Conservation (phyloP, 2,797 vertebrate genomes). For the Xiphorhynchus erythropygius region DNA sequence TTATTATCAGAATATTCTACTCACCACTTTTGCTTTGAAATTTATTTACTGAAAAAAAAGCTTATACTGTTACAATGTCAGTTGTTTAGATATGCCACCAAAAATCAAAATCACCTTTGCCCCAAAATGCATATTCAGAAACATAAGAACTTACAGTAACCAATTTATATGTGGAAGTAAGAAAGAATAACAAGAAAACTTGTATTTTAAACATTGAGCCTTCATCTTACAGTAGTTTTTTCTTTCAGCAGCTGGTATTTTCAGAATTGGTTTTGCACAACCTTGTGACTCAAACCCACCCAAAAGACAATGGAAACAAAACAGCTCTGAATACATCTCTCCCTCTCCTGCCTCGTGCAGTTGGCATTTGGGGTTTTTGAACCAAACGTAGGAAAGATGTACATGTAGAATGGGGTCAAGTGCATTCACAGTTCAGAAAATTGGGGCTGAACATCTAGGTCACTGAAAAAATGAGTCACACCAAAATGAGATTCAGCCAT, state of each 20-base stretch:
- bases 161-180: neutral
- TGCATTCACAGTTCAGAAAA: neutral
- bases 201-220: neutral
- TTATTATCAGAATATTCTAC: neutral
- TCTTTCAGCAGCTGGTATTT: neutral
- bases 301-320: neutral
- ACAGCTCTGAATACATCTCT: neutral
- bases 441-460: neutral
- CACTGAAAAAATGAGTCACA: neutral
- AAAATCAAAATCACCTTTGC: neutral
- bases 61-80: neutral
- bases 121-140: neutral
- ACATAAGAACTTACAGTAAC: neutral
- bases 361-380: neutral
- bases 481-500: neutral
- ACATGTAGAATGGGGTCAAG: neutral
- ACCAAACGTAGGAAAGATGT: neutral
- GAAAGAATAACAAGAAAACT: neutral
- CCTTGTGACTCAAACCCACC: neutral
- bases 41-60: neutral
- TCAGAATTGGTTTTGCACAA: neutral
- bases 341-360: neutral
- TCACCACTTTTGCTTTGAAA: neutral
- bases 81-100: neutral
- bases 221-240: neutral